Evolutionary conservation across 2,113 vertebrate genomes (phyloP), one percentile per base, ranked within the genome.

Genomic region (Gadus chalcogrammus): DNA sequence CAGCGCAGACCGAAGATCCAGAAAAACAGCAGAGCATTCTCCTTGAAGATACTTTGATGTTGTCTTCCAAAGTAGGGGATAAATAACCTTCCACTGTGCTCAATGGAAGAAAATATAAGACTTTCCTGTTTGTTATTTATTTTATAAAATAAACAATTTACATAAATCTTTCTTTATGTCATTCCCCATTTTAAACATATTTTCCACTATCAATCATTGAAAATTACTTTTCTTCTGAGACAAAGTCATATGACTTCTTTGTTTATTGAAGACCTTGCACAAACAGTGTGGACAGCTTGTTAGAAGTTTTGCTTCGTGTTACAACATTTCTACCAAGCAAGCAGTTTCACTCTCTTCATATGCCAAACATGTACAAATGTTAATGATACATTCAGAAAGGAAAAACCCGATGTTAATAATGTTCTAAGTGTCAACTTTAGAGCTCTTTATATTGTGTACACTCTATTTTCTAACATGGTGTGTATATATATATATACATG

Each of bases 241-340:
- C 42, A 48, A 35, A 35, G 65, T 58, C 18, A 70, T 64, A 2
- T 88, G 77, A 85, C 80, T 87, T 76, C 91, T 92, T 87, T 76
- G 1, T 92, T 93, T 93, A 92, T 91, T 92, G 72, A 89, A 87
- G 82, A 88, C 81, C 88, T 85, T 76, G 80, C 76, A 77, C 65
- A 76, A 90, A 87, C 81, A 87, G 82, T 82, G 85, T 84, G 80
- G 80, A 87, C 75, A 88, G 79, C 73, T 74, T 75, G 81, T 82
- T 65, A 75, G 74, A 83, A 85, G 74, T 68, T 64, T 74, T 79
- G 76, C 27, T 69, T 78, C 69, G 81, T 13, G 83, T 79, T 85
- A 84, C 76, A 82, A 85, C 74, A 77, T 65, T 81, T 78, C 79
- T 87, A 89, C 75, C 78, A 83, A 86, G 81, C 85, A 86, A 87